Evolutionary conservation across 2,113 vertebrate species (phyloP).

Genomic region (Paedocypris sp.): DNA sequence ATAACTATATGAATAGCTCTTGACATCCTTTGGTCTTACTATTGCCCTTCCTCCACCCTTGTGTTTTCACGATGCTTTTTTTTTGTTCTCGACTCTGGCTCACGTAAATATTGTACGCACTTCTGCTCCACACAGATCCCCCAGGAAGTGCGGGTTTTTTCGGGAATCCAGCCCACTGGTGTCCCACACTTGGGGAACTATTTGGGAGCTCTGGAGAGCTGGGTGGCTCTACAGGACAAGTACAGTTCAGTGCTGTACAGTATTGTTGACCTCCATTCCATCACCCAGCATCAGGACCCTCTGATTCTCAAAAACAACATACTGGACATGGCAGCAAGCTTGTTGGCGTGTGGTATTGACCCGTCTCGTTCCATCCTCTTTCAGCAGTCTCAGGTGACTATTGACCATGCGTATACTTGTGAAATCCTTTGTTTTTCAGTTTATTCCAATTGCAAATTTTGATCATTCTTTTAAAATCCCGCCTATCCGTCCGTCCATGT

Average conservation of each 20-base stretch:
- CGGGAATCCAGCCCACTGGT: conserved; percentile 90
- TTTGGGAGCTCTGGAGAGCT: conserved; percentile 87
- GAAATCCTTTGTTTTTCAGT: not conserved
- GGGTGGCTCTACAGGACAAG: conserved; percentile 75
- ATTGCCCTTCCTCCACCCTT: not conserved
- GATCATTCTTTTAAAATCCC: no score
- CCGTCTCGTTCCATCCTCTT: conserved; percentile 77
- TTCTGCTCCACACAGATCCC: conserved; percentile 27
- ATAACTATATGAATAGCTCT: conserved; percentile 20
- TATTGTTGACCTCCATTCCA: conserved; percentile 87
- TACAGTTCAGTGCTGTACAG: conserved; percentile 73
- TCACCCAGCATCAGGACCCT: conserved; percentile 79
- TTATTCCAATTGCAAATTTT: no score
- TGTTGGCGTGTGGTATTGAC: conserved; percentile 85
- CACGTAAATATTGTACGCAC: no score
- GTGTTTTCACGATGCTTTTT: not conserved
- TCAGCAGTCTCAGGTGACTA: conserved; percentile 83
- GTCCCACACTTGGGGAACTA: conserved; percentile 88
- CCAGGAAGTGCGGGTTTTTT: conserved; percentile 66
- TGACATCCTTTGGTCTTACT: not conserved
- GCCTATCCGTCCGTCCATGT: no score
- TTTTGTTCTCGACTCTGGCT: no score
- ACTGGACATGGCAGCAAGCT: conserved; percentile 77
- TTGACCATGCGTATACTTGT: not conserved
- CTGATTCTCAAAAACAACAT: conserved; percentile 62